Evolutionary conservation across 2,888 invertebrate species (phyloP), one percentile per base, ranked within the genome.

Genomic region (Antheraea yamamai): DNA sequence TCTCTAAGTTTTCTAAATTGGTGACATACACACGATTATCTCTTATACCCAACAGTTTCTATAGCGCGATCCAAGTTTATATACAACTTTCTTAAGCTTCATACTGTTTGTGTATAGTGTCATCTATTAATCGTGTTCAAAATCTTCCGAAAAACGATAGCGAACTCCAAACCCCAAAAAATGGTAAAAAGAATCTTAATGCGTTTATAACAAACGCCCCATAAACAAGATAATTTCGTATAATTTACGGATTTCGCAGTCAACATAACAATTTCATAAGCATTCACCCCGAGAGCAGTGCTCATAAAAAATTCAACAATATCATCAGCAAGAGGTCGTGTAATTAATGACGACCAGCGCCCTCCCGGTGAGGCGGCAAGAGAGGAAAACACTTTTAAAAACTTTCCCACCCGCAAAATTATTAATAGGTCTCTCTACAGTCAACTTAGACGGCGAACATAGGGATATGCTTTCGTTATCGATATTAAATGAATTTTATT

Each of bases 341-440:
- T 91, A 92, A 93, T 93, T 93, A 93, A 89, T 89, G 89, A 85
- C 77, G 78, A 75, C 78, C 76, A 79, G 78, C 68, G 79, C 80
- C 78, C 87, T 85, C 83, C 81, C 81, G 84, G 83, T 83, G 83
- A 85, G 87, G 89, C 84, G 87, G 85, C 82, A 81, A 79, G 77
- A 79, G 82, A 83, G 85, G 88, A 88, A 91, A 92, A 92, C 92
- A 94, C 91, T 94, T 92, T 93, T 89, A 91, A 91, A 89, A 94
- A 93, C 88, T 93, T 94, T 91, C 79, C 87, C 90, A 88, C 86
- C 91, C 92, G 89, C 88, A 87, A 90, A 83, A 92, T 93, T 94
- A 94, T 94, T 94, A 94, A 94, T 93, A 94, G 94, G 91, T 93
- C 70, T 70, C 92, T 85, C 86, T 85, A 84, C 85, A 85, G 80